Percentiles rank a stretch among this genome's conserved stretches.
phyloP scores from a whole-genome alignment of 1,140 invertebrate genomes.

The Hycleus cichorii region DNA sequence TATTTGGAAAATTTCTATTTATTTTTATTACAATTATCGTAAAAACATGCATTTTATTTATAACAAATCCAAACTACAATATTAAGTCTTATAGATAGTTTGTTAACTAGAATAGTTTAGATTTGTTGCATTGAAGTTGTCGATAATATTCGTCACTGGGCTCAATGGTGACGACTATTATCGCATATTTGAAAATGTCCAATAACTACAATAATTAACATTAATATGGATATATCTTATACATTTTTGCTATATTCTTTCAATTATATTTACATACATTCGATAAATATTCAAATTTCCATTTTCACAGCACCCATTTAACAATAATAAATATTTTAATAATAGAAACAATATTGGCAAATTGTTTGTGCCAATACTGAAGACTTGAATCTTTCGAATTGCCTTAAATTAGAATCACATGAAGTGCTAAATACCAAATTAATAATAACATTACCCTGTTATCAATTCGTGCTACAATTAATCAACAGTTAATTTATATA shows the following conservation, averaged over 20 bases:
- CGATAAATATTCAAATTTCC: conserved; percentile 10
- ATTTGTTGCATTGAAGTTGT: conserved; percentile 9
- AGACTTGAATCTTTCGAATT: background rate
- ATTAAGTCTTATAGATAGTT: too few species aligned
- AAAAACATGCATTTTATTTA: too few species aligned
- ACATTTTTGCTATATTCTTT: background rate
- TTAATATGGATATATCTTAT: too few species aligned
- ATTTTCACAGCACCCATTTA: conserved; percentile 18
- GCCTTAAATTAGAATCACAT: conserved; percentile 5
- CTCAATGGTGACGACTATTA: conserved; percentile 16
- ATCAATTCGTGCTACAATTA: conserved; percentile 6
- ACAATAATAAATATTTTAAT: too few species aligned
- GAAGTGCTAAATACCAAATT: background rate
- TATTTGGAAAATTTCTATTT: too few species aligned
- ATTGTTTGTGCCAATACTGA: background rate
- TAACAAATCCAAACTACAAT: too few species aligned
- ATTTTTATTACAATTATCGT: too few species aligned
- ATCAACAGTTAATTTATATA: conserved; percentile 8
- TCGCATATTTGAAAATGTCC: conserved; percentile 1
- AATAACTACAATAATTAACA: too few species aligned
- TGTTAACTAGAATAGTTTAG: background rate
- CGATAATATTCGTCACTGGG: conserved; percentile 15
- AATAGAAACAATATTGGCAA: conserved; percentile 14
- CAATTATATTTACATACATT: conserved; percentile 12
- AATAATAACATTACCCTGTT: conserved; percentile 3